Percentiles rank a stretch among this genome's conserved stretches.
phyloP scores from a whole-genome alignment of 2,888 invertebrate species.

The Aphodius sticticus region DNA sequence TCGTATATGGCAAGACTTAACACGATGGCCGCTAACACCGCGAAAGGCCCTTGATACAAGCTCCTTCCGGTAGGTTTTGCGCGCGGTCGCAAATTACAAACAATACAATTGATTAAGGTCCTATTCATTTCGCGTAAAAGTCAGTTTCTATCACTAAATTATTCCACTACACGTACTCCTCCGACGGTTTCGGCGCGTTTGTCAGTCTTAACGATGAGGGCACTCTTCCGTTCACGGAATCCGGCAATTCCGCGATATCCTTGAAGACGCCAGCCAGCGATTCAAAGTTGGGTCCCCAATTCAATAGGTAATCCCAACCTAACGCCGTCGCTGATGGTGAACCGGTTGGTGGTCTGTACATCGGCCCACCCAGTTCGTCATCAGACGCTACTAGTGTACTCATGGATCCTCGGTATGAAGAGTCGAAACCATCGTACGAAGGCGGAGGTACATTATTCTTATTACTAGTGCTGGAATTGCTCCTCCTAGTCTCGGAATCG shows the following conservation, averaged over 20 bases:
- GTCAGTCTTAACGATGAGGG: slow-evolving; percentile 78
- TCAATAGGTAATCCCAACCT: slow-evolving; percentile 93
- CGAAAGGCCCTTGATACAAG: slow-evolving; percentile 11
- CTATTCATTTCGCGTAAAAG: slow-evolving; percentile 4
- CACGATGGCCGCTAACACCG: slow-evolving; percentile 34
- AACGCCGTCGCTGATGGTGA: slow-evolving; percentile 81
- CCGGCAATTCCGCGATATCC: slow-evolving; percentile 94
- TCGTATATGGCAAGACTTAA: slow-evolving; percentile 52
- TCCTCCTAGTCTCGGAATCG: slow-evolving; percentile 54
- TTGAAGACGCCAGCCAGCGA: slow-evolving; percentile 95
- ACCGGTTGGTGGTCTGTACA: slow-evolving; percentile 82
- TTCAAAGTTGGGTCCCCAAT: slow-evolving; percentile 97
- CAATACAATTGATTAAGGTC: slow-evolving; percentile 4
- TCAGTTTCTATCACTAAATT: not conserved
- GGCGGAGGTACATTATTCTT: slow-evolving; percentile 72
- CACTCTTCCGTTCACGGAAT: slow-evolving; percentile 77
- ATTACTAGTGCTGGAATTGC: slow-evolving; percentile 55
- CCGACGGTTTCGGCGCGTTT: slow-evolving; percentile 85
- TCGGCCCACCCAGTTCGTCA: slow-evolving; percentile 82
- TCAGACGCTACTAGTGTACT: slow-evolving; percentile 94
- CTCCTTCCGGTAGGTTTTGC: not conserved
- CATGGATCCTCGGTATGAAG: slow-evolving; percentile 91
- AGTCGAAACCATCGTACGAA: slow-evolving; percentile 91
- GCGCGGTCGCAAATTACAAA: not conserved
- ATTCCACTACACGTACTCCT: slow-evolving; percentile 79